Conservation (phyloP, 2,797 vertebrate genomes). For the Arctocebus calabarensis region DNA sequence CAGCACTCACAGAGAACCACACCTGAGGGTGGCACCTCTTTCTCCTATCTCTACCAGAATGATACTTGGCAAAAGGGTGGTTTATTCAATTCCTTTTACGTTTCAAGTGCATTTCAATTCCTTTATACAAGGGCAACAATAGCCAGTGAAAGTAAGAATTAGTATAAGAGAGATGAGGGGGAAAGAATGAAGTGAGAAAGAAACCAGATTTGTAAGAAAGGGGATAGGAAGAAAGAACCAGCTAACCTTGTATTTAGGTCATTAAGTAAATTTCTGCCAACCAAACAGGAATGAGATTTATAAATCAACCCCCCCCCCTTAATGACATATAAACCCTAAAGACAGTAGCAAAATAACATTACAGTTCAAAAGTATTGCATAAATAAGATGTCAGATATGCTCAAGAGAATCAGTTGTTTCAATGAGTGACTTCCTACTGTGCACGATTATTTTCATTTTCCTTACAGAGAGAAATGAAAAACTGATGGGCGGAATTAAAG, state of each 20-base stretch:
- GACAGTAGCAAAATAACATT: slow-evolving; percentile 79
- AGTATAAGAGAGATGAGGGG: slow-evolving; percentile 67
- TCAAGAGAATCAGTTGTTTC: slow-evolving; percentile 81
- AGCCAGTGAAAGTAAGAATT: slow-evolving; percentile 41
- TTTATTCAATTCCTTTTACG: slow-evolving; percentile 49
- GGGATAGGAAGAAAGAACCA: slow-evolving; percentile 34
- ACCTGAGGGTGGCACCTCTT: slow-evolving; percentile 39
- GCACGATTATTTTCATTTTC: slow-evolving; percentile 76
- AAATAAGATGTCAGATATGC: slow-evolving; percentile 84
- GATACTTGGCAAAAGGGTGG: slow-evolving; percentile 51
- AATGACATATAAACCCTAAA: slow-evolving; percentile 66
- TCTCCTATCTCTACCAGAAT: slow-evolving; percentile 1
- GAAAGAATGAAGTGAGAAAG: slow-evolving; percentile 67
- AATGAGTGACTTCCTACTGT: slow-evolving; percentile 71
- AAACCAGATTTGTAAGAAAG: slow-evolving; percentile 23
- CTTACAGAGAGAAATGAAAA: slow-evolving; percentile 79
- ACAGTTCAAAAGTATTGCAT: slow-evolving; percentile 73
- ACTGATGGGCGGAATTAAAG: slow-evolving; percentile 79
- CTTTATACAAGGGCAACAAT: slow-evolving; percentile 29
- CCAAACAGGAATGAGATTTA: slow-evolving; percentile 62
- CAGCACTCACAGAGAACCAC: slow-evolving; percentile 68
- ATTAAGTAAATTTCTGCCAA: slow-evolving; percentile 68
- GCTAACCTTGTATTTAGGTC: slow-evolving; percentile 44
- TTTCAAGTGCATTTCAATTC: slow-evolving; percentile 50
- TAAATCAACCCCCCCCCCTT: slow-evolving; percentile 30